A percentile compares a stretch with the other conserved stretches of the same genome.
Conservation (phyloP, 2,888 invertebrate species). For the Germaria angustata region DNA sequence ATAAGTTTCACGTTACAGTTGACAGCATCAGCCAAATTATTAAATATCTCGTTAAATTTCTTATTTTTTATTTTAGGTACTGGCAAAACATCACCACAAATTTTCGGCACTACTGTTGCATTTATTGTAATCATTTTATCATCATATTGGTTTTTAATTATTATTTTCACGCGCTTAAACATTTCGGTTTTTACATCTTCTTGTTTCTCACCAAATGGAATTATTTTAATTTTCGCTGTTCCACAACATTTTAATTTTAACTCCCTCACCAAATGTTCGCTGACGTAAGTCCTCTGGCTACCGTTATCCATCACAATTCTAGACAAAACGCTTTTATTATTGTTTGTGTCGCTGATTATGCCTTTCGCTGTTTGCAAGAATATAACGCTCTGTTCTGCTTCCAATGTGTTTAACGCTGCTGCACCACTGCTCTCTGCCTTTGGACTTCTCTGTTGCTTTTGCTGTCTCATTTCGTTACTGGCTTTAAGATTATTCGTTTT, state of each 20-base stretch:
- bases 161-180: constrained; percentile 46
- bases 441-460: neutral
- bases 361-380: constrained; percentile 61
- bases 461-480: neutral
- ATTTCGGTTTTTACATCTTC: neutral
- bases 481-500: neutral
- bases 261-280: constrained; percentile 38
- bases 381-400: constrained; percentile 18
- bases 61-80: constrained; percentile 15
- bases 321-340: constrained; percentile 36
- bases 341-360: constrained; percentile 32
- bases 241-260: constrained; percentile 44
- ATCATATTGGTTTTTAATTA: constrained; percentile 47
- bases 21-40: neutral
- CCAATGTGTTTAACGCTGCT: constrained; percentile 23
- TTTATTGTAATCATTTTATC: constrained; percentile 30
- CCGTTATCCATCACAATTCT: constrained; percentile 64
- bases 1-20: constrained; percentile 19
- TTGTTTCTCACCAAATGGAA: constrained; percentile 58
- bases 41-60: neutral
- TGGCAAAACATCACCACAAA: constrained; percentile 53
- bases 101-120: constrained; percentile 49
- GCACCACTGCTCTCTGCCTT: neutral
- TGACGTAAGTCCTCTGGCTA: constrained; percentile 59
- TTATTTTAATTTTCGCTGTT: constrained; percentile 41